Conservation (phyloP, 2,888 invertebrate species). For the Schrankia costaestrigalis region DNA sequence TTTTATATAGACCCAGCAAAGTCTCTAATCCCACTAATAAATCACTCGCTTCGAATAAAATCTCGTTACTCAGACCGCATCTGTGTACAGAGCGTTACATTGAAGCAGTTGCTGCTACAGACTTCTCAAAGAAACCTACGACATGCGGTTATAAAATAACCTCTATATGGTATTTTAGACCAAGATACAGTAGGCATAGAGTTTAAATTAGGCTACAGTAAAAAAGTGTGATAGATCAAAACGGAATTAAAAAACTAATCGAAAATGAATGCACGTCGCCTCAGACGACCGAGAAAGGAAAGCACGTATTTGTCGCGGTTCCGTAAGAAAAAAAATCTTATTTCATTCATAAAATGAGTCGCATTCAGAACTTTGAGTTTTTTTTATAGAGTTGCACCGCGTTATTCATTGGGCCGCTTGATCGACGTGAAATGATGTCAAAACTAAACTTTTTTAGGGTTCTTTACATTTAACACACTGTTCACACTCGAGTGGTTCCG, state of each 20-base stretch:
- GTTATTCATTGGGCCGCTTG: constrained; percentile 49
- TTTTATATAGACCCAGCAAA: constrained; percentile 20
- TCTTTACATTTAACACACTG: constrained; percentile 67
- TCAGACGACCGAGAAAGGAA: constrained; percentile 66
- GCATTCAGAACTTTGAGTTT: constrained; percentile 64
- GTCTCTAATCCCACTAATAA: constrained; percentile 36
- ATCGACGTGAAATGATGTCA: constrained; percentile 78
- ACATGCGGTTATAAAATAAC: constrained; percentile 38
- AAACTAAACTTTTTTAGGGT: constrained; percentile 37
- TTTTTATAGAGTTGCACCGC: constrained; percentile 37
- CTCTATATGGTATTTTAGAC: constrained; percentile 22
- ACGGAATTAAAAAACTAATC: constrained; percentile 47
- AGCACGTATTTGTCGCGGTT: constrained; percentile 78
- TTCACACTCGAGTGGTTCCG: constrained; percentile 64
- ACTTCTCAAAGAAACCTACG: constrained; percentile 51
- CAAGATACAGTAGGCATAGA: constrained; percentile 11
- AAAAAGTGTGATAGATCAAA: constrained; percentile 44
- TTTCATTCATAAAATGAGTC: constrained; percentile 80
- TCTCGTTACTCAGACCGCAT: constrained; percentile 65
- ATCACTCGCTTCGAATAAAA: constrained; percentile 50
- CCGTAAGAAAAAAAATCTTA: constrained; percentile 69
- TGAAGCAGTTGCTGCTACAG: constrained; percentile 47
- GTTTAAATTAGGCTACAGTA: constrained; percentile 17
- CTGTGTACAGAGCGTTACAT: constrained; percentile 56
- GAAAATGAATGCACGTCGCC: constrained; percentile 76